Evolutionary conservation across 2,113 vertebrate species (phyloP).

Genomic region (Podocnemis expansa): DNA sequence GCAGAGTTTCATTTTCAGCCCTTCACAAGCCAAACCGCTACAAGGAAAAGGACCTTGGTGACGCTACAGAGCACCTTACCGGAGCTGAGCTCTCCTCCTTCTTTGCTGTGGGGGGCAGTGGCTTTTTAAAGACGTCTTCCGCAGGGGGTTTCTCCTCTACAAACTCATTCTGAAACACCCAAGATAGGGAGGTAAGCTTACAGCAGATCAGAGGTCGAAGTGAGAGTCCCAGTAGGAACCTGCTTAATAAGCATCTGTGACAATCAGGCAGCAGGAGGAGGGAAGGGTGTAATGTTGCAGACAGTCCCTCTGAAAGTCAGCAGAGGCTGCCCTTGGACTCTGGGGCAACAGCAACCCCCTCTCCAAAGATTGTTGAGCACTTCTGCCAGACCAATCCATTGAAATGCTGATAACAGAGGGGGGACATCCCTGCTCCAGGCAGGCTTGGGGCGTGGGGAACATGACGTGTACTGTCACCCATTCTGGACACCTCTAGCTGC

Average conservation of each 20-base stretch:
- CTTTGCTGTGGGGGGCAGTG: constrained; percentile 88
- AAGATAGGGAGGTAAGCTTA: not conserved
- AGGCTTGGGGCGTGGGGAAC: not conserved
- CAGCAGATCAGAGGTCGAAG: rapidly evolving
- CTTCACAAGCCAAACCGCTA: not conserved
- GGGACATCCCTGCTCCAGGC: not conserved
- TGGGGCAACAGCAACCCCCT: not conserved
- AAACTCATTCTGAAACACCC: constrained; percentile 74
- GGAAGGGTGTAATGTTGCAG: not conserved
- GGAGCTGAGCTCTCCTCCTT: constrained; percentile 85
- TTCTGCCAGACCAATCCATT: not conserved
- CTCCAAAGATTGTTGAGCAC: not conserved
- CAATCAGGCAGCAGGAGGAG: not conserved
- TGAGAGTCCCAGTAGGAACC: not conserved
- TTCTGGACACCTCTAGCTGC: not conserved
- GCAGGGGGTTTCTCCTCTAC: constrained; percentile 71
- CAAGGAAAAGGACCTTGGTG: not conserved
- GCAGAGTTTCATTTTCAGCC: not conserved
- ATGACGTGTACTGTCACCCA: not conserved
- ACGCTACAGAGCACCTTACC: constrained; percentile 62
- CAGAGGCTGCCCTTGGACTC: not conserved
- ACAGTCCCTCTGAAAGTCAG: not conserved
- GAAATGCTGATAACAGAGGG: not conserved
- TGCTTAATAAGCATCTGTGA: not conserved
- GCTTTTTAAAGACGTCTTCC: constrained; percentile 97